phyloP scores from a whole-genome alignment of 2,113 vertebrate species.

The Lepus americanus region DNA sequence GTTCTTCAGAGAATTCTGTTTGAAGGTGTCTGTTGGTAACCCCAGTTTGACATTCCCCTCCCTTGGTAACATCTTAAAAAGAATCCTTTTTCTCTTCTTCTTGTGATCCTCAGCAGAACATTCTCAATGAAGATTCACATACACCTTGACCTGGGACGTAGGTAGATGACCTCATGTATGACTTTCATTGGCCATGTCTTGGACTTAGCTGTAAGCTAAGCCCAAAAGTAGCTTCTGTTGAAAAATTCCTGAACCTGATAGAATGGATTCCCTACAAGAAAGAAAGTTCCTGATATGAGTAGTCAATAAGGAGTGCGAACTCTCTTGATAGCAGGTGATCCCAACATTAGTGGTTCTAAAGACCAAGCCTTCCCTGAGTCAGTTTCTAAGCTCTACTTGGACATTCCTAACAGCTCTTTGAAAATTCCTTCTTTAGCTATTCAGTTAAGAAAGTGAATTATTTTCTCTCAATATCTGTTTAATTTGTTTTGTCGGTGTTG shows the following conservation, averaged over 20 bases:
- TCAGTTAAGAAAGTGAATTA: not conserved
- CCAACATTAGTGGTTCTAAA: not conserved
- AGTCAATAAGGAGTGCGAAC: not conserved
- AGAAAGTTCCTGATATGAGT: not conserved
- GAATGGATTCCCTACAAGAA: not conserved
- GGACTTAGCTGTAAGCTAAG: not conserved
- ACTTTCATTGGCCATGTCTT: not conserved
- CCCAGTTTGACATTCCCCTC: not conserved
- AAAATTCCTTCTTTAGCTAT: not conserved
- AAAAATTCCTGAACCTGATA: not conserved
- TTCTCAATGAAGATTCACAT: not conserved
- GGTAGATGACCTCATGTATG: too few species aligned
- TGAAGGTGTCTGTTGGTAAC: not conserved
- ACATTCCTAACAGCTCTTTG: not conserved
- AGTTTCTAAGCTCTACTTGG: not conserved
- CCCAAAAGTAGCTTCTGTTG: not conserved
- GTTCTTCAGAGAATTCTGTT: not conserved
- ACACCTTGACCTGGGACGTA: accelerated
- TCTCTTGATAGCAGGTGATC: not conserved
- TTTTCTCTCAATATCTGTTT: not conserved
- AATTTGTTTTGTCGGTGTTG: not conserved
- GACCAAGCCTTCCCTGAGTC: not conserved
- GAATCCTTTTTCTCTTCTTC: not conserved
- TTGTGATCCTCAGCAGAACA: not conserved
- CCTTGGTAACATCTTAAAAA: not conserved